Evolutionary conservation across 2,113 vertebrate genomes (phyloP).

Genomic region (Marmota monax): DNA sequence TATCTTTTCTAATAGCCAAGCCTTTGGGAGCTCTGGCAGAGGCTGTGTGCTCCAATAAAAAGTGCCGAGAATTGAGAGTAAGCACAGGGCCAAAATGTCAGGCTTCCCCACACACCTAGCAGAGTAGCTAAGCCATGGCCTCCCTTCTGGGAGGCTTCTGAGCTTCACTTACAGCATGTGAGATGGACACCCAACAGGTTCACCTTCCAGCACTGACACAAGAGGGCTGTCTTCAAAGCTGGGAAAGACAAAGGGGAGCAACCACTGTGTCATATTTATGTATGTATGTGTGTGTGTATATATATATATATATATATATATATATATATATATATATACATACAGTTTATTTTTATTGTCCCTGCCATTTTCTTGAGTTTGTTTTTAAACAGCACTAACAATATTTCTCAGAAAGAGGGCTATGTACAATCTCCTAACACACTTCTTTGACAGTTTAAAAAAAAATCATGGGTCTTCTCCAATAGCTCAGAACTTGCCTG

Average conservation of each 20-base stretch:
- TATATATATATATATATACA: no score
- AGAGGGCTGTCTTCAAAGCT: neutral
- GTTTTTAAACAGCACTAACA: slow-evolving; percentile 56
- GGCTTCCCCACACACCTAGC: neutral
- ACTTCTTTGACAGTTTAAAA: neutral
- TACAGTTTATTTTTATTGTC: neutral
- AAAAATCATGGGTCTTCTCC: neutral
- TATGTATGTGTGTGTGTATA: no score
- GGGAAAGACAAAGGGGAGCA: neutral
- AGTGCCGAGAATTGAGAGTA: neutral
- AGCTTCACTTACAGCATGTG: rapidly evolving
- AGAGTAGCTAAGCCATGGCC: neutral
- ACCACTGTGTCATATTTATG: neutral
- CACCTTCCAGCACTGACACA: neutral
- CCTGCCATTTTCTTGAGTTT: slow-evolving; percentile 35
- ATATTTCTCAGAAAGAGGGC: slow-evolving; percentile 39
- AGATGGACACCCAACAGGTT: neutral
- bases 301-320: no score
- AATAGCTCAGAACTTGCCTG: neutral
- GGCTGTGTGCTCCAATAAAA: neutral
- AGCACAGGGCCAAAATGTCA: rapidly evolving
- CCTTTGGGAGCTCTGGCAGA: neutral
- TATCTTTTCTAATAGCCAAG: neutral
- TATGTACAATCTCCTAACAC: neutral
- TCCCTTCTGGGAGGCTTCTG: neutral